These are phyloP conservation scores for Pantherophis guttatus DNA, from an alignment of 2,113 vertebrate species.

Conservation along the genomic window DNA sequence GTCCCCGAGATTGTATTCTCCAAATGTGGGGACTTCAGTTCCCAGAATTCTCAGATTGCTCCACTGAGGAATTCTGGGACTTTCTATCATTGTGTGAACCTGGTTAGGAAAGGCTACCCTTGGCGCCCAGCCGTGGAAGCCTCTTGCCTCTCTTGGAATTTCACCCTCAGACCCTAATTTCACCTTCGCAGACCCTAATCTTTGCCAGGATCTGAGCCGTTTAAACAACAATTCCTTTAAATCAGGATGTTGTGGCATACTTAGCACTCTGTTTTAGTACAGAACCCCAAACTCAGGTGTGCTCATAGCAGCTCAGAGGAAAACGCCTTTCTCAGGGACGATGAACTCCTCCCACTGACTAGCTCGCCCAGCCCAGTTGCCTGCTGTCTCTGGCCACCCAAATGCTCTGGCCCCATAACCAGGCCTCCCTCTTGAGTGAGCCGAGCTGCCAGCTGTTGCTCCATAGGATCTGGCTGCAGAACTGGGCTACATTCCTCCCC, in stretches of 20 bases:
- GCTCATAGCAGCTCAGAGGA: neutral
- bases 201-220: neutral
- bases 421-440: neutral
- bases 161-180: neutral
- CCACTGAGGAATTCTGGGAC: neutral
- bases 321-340: neutral
- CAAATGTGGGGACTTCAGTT: neutral
- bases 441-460: neutral
- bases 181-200: neutral
- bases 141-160: neutral
- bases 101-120: neutral
- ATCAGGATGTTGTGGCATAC: neutral
- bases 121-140: no score
- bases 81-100: neutral
- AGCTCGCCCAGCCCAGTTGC: neutral
- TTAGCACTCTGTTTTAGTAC: neutral
- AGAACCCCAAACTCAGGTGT: neutral
- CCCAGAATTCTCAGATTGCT: neutral
- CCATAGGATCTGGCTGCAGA: neutral
- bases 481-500: neutral
- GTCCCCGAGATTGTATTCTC: neutral
- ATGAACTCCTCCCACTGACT: neutral
- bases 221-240: neutral
- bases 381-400: neutral
- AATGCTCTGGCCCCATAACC: neutral